Base-by-base conservation (phyloP, 2,113 vertebrate species). In the Sander vitreus region DNA sequence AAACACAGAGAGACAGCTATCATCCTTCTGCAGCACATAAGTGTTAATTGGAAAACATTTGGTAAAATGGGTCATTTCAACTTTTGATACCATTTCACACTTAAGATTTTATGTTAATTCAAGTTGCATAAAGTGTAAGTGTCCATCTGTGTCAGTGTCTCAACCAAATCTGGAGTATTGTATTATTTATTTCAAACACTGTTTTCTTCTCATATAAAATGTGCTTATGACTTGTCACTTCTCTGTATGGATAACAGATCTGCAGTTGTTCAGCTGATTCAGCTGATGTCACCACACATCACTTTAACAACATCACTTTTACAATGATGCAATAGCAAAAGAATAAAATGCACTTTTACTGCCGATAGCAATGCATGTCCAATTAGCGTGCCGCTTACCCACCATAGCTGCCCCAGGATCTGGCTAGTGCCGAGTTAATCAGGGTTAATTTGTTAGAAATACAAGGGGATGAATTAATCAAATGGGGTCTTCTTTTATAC, bases 401-500 rank as follows among this genome's bases (percentile, higher is more conserved):
- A 77, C 69, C 78, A 73, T 39, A 36, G 74, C 78, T 70, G 83
- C 80, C 73, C 54, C 30, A 16, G 86, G 88, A 62, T 85, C 76
- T 75, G 82, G 85, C 85, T 65, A 90, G 88, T 86, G 73, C 66
- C 0, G n/a, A 88, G 76, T 90, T 94, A 93, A 94, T 92, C 87
- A 90, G 89, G 89, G 92, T 91, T 93, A 91, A 93, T 93, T 92
- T 87, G 90, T 91, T 89, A 85, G 82, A 88, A 91, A 93, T 86
- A 91, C 86, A 91, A 85, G 78, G 78, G 82, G 78, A 84, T 63
- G 76, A 88, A 89, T 88, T 89, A 90, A 93, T 92, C 87, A 90
- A 88, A 89, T 63, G 70, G 76, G 75, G 82, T 83, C 88, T 83
- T 86, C 76, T 83, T 89, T 91, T 89, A 87, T 91, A 48, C 82